A percentile compares a stretch with the other conserved stretches of the same genome.
Conservation (phyloP, 1,140 invertebrate species). For the Orius laevigatus region DNA sequence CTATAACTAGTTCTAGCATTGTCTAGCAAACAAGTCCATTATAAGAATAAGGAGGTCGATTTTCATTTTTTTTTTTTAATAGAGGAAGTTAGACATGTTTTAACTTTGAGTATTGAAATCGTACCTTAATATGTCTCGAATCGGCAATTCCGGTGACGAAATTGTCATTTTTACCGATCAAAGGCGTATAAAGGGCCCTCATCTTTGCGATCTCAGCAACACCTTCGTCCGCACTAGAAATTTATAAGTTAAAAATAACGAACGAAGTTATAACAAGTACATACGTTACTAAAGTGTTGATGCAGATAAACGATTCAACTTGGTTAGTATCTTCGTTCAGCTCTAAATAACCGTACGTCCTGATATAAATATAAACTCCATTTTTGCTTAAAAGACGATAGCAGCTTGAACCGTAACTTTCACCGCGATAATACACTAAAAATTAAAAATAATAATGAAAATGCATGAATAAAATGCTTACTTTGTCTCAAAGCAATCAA, state of each 20-base stretch:
- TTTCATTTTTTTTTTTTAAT: too few species aligned
- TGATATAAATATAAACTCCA: slow-evolving; percentile 61
- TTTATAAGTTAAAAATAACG: slow-evolving; percentile 8
- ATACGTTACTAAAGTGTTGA: slow-evolving; percentile 60
- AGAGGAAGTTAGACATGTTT: too few species aligned
- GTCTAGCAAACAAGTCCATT: too few species aligned
- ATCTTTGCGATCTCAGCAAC: slow-evolving; percentile 12
- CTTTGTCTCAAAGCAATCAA: slow-evolving; percentile 68
- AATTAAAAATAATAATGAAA: slow-evolving; percentile 15
- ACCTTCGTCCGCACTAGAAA: slow-evolving; percentile 8
- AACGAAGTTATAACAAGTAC: slow-evolving; percentile 20
- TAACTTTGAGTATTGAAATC: too few species aligned
- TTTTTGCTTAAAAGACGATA: slow-evolving; percentile 63
- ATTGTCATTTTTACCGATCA: slow-evolving; percentile 3
- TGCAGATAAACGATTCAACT: slow-evolving; percentile 65
- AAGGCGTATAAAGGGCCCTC: slow-evolving; percentile 12
- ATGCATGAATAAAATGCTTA: slow-evolving; percentile 28
- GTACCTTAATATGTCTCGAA: too few species aligned
- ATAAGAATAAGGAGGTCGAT: too few species aligned
- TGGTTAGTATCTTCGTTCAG: slow-evolving; percentile 48
- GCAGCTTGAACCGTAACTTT: slow-evolving; percentile 57
- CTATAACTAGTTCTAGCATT: too few species aligned
- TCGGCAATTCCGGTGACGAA: too few species aligned
- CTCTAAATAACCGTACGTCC: slow-evolving; percentile 61
- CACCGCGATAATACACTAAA: slow-evolving; percentile 64